Evolutionary conservation across 1,140 invertebrate species (phyloP).

Genomic region (Drosophila tsacasi): DNA sequence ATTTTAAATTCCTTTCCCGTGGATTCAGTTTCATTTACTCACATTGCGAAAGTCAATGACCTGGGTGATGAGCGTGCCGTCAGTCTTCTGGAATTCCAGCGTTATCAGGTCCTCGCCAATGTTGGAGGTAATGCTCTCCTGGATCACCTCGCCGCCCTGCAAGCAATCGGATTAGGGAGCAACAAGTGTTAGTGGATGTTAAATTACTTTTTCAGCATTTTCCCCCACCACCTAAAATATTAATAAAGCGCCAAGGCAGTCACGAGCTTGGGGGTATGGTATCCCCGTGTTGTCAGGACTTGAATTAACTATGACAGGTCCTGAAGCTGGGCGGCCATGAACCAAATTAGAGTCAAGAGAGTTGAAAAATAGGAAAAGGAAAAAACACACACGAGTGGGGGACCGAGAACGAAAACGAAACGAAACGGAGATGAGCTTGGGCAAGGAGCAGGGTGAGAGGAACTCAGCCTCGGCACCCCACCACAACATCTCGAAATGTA

Average conservation of each 20-base stretch:
- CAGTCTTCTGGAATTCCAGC: slow-evolving; percentile 94
- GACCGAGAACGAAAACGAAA: slow-evolving; percentile 30
- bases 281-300: slow-evolving; percentile 34
- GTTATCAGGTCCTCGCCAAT: slow-evolving; percentile 94
- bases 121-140: slow-evolving; percentile 96
- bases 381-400: slow-evolving; percentile 22
- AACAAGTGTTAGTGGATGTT: slow-evolving; percentile 58
- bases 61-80: slow-evolving; percentile 96
- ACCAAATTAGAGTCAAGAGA: slow-evolving; percentile 81
- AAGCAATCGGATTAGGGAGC: slow-evolving; percentile 61
- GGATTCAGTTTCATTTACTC: slow-evolving; percentile 85
- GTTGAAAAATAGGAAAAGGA: slow-evolving; percentile 39
- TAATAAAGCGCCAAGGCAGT: slow-evolving; percentile 52
- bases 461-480: slow-evolving; percentile 17
- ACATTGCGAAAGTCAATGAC: slow-evolving; percentile 97
- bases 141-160: slow-evolving; percentile 96
- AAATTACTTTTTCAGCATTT: slow-evolving; percentile 27
- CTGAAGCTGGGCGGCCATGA: slow-evolving; percentile 58
- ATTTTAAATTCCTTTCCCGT: neutral
- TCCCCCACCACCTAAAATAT: slow-evolving; percentile 53
- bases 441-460: slow-evolving; percentile 30
- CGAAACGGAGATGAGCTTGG: slow-evolving; percentile 37
- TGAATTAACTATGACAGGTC: slow-evolving; percentile 72
- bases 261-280: slow-evolving; percentile 20
- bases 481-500: slow-evolving; percentile 53